Conservation (phyloP, 1,140 invertebrate genomes). For the Pemphigus obesinymphae region DNA sequence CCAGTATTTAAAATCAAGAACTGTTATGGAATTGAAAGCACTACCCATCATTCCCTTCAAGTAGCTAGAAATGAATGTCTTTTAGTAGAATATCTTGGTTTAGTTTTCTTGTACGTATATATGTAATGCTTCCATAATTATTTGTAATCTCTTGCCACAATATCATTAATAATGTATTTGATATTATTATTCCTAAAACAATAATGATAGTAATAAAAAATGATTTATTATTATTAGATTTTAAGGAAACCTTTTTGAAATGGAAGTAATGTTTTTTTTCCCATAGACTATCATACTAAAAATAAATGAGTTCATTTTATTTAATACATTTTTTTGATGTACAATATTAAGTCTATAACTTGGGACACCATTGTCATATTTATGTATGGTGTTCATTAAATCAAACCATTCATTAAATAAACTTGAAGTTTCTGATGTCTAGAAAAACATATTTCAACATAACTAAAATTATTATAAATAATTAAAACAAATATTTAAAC, state of each 20-base stretch:
- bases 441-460: not conserved
- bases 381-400: not conserved
- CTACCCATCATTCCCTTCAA: not conserved
- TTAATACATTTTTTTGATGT: not conserved
- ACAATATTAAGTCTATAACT: not conserved
- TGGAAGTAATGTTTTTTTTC: no score
- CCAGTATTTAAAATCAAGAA: not conserved
- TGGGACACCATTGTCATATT: not conserved
- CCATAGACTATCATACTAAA: no score
- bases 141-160: not conserved
- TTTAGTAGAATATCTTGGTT: not conserved
- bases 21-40: not conserved
- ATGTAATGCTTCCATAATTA: not conserved
- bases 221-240: no score
- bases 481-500: not conserved
- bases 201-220: no score
- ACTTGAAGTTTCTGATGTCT: not conserved
- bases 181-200: no score
- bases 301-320: not conserved
- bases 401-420: not conserved
- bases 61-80: not conserved
- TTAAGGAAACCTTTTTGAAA: no score
- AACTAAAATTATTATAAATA: not conserved
- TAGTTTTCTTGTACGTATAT: not conserved
- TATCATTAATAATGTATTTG: not conserved